Evolutionary conservation across 2,797 vertebrate genomes (phyloP), one percentile per base, ranked within the genome.

Genomic region (Danio albolineatus): DNA sequence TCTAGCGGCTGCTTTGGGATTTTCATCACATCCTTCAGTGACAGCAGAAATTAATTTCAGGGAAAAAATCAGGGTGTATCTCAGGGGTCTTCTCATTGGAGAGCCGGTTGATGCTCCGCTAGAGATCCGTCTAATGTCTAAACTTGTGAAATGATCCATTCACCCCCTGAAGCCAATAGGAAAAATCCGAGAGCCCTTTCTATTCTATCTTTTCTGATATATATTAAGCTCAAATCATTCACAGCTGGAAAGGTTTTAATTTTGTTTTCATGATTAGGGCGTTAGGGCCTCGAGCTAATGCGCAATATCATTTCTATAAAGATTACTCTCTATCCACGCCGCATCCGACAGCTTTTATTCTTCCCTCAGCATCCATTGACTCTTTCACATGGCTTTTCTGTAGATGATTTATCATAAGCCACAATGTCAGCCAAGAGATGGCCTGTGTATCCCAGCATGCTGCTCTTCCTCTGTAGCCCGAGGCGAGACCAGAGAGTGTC

Each of bases 81-180:
- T 86, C 81, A 76, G 88, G 91, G 88, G 85, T 86, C 81, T 87
- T 90, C 89, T 93, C 87, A 90, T 92, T 91, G 94, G 91, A 92
- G 87, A 71, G 16, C 75, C 84, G 80, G 87, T 91, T 91, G 87
- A 94, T 94, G 93, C 67, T 93, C 89, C 86, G 89, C 87, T 85
- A 89, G 85, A 92, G 89, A 93, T 93, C 90, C 90, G 85, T 93
- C 92, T 93, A 90, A 92, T 93, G 92, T 93, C 91, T 91, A 87
- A 85, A 81, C 84, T 82, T 88, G 82, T 82, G 59, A 91, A 90
- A 90, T 91, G 79, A 90, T 83, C 87, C 81, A 70, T 73, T 86
- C 65, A 70, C 82, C 76, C 73, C 78, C 80, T 80, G 59, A 76
- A 84, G 80, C 85, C 81, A 77, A 38, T 7, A 70, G 2, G 28